Evolutionary conservation across 30 jellyfish, hydroid and myxozoan species (phyloP), one percentile per base, ranked within the genome.

Genomic region (Pseudorhiza aurosa): DNA sequence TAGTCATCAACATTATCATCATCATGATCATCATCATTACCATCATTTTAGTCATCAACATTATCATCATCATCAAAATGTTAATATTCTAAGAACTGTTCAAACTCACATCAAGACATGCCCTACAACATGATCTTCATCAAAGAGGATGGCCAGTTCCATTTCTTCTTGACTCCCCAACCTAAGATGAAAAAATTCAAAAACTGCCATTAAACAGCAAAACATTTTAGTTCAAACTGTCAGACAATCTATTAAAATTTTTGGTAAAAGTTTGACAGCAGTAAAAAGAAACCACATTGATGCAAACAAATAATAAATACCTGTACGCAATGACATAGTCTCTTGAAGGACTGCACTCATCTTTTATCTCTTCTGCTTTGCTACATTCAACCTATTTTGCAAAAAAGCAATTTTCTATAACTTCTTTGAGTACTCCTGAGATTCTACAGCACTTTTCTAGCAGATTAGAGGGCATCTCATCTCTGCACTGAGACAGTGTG

Each of bases 41-140:
- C n/a, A n/a, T n/a, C n/a, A n/a, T n/a, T n/a, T n/a, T n/a, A n/a
- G n/a, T n/a, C n/a, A n/a, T n/a, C n/a, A n/a, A n/a, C n/a, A n/a
- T n/a, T n/a, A n/a, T n/a, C n/a, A n/a, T n/a, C n/a, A n/a, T n/a
- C n/a, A n/a, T n/a, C n/a, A n/a, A n/a, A n/a, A n/a, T n/a, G n/a
- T n/a, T n/a, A n/a, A n/a, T n/a, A n/a, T n/a, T n/a, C n/a, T n/a
- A n/a, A n/a, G n/a, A n/a, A n/a, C n/a, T n/a, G n/a, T n/a, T n/a
- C n/a, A n/a, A n/a, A 31, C 91, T 80, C 57, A 80, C 91, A 62
- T 70, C 10, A 80, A 42, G 0, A 71, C 49, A 80, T 80, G 91
- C 0, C 83, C 91, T 22, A 80, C 84, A 80, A 80, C 65, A 56
- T 80, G 91, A 29, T 80, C 91, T 33, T 44, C 85, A 49, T 64